Percentiles rank a stretch among this genome's conserved stretches.
Evolutionary conservation across 2,888 invertebrate genomes (phyloP).

Genomic region (Lapara coniferarum): DNA sequence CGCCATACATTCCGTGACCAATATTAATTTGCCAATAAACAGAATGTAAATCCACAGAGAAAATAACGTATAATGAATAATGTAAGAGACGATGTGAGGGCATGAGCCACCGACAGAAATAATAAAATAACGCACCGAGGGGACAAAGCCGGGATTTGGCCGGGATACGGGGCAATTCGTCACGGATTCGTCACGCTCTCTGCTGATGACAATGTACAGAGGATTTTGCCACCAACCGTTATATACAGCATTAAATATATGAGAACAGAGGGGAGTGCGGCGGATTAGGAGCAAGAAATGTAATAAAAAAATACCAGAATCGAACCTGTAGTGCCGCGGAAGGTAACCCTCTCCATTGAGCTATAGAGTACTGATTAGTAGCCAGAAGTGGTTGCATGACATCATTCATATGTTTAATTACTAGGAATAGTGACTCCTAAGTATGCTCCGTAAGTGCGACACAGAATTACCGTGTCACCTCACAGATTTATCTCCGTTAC

Average conservation of each 20-base stretch:
- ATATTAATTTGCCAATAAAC: constrained; percentile 46
- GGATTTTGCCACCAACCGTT: constrained; percentile 27
- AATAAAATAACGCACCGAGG: constrained; percentile 59
- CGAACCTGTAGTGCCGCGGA: neutral
- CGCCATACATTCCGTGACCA: constrained; percentile 14
- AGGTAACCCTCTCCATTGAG: neutral
- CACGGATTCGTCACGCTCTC: constrained; percentile 67
- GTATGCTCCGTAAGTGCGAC: constrained; percentile 15
- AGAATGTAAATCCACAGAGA: constrained; percentile 42
- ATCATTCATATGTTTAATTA: constrained; percentile 16
- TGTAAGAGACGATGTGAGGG: constrained; percentile 51
- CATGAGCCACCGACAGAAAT: constrained; percentile 51
- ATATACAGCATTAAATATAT: constrained; percentile 21
- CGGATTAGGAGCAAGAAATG: constrained; percentile 5
- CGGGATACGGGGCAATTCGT: constrained; percentile 68
- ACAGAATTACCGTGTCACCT: constrained; percentile 21
- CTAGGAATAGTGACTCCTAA: constrained; percentile 15
- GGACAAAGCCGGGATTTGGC: constrained; percentile 58
- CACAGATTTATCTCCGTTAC: constrained; percentile 19
- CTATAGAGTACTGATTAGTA: neutral
- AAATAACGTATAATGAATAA: constrained; percentile 68
- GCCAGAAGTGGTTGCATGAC: constrained; percentile 12
- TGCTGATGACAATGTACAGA: constrained; percentile 40
- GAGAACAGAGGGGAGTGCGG: constrained; percentile 20
- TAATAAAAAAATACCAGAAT: constrained; percentile 7